A percentile compares a stretch with the other conserved stretches of the same genome.
Conservation (phyloP, 2,888 invertebrate genomes). For the Petrolisthes cinctipes region DNA sequence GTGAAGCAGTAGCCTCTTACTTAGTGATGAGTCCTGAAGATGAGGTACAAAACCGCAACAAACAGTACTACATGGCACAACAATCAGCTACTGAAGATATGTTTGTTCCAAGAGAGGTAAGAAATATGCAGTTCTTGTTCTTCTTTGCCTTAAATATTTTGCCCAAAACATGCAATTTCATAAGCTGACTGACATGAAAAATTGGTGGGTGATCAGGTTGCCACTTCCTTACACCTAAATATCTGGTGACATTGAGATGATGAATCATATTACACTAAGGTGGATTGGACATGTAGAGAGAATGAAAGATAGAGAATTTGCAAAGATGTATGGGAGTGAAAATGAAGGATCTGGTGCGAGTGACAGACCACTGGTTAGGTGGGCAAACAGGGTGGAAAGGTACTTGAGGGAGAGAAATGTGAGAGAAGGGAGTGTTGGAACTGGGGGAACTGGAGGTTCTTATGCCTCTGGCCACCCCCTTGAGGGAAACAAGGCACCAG, state of each 20-base stretch:
- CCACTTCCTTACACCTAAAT: not conserved
- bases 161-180: not conserved
- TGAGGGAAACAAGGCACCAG: no score
- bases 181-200: not conserved
- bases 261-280: not conserved
- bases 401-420: no score
- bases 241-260: not conserved
- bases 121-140: not conserved
- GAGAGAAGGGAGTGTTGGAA: no score
- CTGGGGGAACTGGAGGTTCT: no score
- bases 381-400: no score
- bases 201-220: not conserved
- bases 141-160: not conserved
- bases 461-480: no score
- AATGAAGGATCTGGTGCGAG: no score
- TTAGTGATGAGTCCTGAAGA: constrained; percentile 78
- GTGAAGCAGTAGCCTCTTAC: constrained; percentile 78
- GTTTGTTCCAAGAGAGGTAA: constrained; percentile 53
- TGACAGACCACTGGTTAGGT: no score
- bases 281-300: no score
- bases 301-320: no score
- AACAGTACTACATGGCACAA: constrained; percentile 74
- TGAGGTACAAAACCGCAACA: constrained; percentile 79
- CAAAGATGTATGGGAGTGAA: no score
- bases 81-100: constrained; percentile 37